A percentile compares a stretch with the other conserved stretches of the same genome.
These are phyloP conservation scores for Linepithema humile DNA, from an alignment of 1,140 invertebrate genomes.

Conservation along the genomic window DNA sequence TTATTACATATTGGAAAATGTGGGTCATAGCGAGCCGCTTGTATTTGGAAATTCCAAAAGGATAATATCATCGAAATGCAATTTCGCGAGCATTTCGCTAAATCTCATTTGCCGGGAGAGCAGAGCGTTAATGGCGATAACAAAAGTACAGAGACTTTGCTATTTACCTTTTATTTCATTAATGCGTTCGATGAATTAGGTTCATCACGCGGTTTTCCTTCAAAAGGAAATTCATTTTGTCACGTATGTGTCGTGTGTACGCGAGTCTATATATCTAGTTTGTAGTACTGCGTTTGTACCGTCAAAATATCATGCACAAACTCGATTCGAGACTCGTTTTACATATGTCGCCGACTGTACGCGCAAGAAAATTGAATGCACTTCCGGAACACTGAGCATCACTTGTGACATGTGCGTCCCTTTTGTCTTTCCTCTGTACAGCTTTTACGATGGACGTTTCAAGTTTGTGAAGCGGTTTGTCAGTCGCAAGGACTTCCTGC, in stretches of 20 bases:
- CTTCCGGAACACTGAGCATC: conserved; percentile 17
- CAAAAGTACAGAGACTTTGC: background rate
- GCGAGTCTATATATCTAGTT: background rate
- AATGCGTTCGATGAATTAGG: background rate
- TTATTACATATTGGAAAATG: conserved; percentile 45
- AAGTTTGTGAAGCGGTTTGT: conserved; percentile 31
- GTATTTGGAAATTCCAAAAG: conserved; percentile 44
- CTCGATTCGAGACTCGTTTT: conserved; percentile 33
- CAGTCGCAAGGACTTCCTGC: background rate
- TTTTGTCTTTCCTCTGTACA: conserved; percentile 28
- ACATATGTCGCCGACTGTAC: background rate
- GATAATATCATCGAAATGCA: conserved; percentile 28
- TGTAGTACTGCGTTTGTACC: background rate
- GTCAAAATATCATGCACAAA: background rate
- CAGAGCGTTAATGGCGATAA: background rate
- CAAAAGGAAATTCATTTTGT: background rate
- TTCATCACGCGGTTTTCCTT: background rate
- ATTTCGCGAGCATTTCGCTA: conserved; percentile 10
- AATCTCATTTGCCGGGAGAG: conserved; percentile 26
- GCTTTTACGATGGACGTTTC: conserved; percentile 29
- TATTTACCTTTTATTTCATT: conserved; percentile 9
- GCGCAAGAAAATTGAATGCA: conserved; percentile 45
- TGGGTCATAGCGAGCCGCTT: conserved; percentile 13
- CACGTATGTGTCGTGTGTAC: background rate
- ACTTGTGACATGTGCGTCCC: conserved; percentile 31